These are phyloP conservation scores for Cynodonichthys magdalenae DNA, from an alignment of 2,797 vertebrate genomes.

Conservation along the genomic window DNA sequence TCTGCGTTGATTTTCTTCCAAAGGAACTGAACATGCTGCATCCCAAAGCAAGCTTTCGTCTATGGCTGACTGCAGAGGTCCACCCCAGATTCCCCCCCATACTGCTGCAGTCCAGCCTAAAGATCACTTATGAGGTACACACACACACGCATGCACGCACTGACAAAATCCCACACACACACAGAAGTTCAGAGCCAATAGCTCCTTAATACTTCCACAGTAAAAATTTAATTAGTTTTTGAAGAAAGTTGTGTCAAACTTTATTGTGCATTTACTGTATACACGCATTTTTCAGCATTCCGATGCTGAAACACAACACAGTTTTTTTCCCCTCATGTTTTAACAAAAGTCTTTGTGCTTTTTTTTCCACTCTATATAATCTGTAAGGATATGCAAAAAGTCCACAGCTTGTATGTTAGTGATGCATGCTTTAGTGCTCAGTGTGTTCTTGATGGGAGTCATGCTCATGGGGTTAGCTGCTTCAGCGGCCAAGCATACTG, in stretches of 20 bases:
- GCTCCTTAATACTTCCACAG: too few relatives aligned
- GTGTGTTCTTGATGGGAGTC: constrained; percentile 53
- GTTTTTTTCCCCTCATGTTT: not conserved
- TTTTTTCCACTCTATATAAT: constrained; percentile 18
- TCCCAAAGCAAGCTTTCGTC: constrained; percentile 91
- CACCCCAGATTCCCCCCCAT: constrained; percentile 91
- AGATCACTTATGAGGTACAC: constrained; percentile 96
- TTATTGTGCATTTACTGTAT: not conserved
- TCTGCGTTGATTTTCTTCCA: constrained; percentile 16
- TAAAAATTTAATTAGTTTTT: too few relatives aligned
- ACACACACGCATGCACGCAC: not conserved
- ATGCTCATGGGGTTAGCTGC: constrained; percentile 59
- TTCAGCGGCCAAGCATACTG: constrained; percentile 62
- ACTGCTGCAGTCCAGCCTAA: constrained; percentile 94
- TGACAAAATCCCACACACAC: not conserved
- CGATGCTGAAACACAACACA: constrained; percentile 1
- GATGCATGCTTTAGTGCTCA: constrained; percentile 53
- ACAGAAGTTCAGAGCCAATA: too few relatives aligned
- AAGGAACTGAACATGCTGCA: constrained; percentile 91
- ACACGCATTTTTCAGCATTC: not conserved
- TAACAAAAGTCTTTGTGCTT: constrained; percentile 3
- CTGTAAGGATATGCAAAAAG: constrained; percentile 18
- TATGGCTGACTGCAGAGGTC: constrained; percentile 96
- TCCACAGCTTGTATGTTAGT: constrained; percentile 51
- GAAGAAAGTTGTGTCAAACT: too few relatives aligned